Evolutionary conservation across 2,888 invertebrate species (phyloP).

Genomic region (Saturnia japonica): DNA sequence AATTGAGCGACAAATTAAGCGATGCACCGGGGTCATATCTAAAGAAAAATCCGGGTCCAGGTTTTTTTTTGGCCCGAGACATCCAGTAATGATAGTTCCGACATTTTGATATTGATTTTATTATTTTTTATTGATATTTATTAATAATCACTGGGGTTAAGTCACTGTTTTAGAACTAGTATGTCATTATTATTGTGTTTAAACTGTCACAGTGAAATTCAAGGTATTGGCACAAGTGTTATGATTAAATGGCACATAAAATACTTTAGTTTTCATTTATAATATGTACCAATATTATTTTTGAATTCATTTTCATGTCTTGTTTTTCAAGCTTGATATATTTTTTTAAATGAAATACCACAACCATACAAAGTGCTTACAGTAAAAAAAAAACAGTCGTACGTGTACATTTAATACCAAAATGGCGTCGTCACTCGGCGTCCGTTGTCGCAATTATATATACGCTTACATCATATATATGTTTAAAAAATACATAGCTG

Average conservation of each 20-base stretch:
- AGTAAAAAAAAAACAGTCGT: not conserved
- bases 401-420: not conserved
- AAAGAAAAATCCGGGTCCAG: not conserved
- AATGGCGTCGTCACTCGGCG: constrained; percentile 12
- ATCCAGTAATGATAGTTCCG: too few relatives aligned
- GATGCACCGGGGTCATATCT: not conserved
- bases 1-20: too few relatives aligned
- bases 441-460: constrained; percentile 24
- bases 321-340: not conserved
- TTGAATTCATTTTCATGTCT: not conserved
- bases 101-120: too few relatives aligned
- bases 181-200: not conserved
- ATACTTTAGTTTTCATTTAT: not conserved
- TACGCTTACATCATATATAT: constrained; percentile 38
- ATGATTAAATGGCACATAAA: not conserved
- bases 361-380: not conserved
- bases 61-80: too few relatives aligned
- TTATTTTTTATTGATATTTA: too few relatives aligned
- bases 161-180: not conserved
- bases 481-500: constrained; percentile 54
- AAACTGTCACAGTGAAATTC: not conserved
- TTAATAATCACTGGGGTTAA: too few relatives aligned
- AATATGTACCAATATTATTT: not conserved
- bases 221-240: not conserved
- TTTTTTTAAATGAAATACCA: not conserved